Base-by-base conservation (phyloP, 2,888 invertebrate species). In the Troides helena region DNA sequence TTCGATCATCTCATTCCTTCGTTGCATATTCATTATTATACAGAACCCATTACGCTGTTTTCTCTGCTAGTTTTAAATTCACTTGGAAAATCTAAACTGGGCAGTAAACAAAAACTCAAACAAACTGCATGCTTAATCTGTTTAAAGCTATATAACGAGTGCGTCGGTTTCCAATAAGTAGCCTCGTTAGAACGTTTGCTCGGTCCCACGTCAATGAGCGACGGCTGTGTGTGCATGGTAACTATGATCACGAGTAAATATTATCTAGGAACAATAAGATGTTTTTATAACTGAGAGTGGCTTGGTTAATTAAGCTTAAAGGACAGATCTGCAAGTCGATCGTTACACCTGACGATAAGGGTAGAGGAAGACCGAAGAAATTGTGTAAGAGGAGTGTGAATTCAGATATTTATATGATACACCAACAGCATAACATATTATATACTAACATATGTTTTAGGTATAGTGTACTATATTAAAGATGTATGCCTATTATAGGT, bases 161-260 rank as follows among this genome's bases (percentile, higher is more conserved):
- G 36, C 30, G 36, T 68, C 59, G 68, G 72, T 76, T 75, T 75
- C 76, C 74, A 68, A 65, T 61, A 67, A 67, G 71, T 71, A 67
- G 60, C 72, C 74, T 79, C 75, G 73, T 75, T 75, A 73, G 74
- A 73, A 68, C 71, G 74, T 74, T 68, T 72, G 58, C 73, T 73
- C 71, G 71, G 72, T 65, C 68, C 61, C 65, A 69, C 68, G 70
- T 72, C 72, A 73, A 73, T 74, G 73, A 75, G 70, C 61, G 62
- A 72, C 73, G 72, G 72, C 73, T 73, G 75, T 5, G 17, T 74
- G 71, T 73, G 74, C 70, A 61, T 58, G 74, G 76, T 73, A 73
- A 75, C 58, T 67, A 43, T 61, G 71, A 50, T 4, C 50, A 50
- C 18, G 50, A 14, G 18, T 50, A 50, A 50, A 50, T 50, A 50